A percentile compares a stretch with the other conserved stretches of the same genome.
These are phyloP conservation scores for Sinelater perroti DNA, from an alignment of 2,888 invertebrate genomes.

Conservation along the genomic window DNA sequence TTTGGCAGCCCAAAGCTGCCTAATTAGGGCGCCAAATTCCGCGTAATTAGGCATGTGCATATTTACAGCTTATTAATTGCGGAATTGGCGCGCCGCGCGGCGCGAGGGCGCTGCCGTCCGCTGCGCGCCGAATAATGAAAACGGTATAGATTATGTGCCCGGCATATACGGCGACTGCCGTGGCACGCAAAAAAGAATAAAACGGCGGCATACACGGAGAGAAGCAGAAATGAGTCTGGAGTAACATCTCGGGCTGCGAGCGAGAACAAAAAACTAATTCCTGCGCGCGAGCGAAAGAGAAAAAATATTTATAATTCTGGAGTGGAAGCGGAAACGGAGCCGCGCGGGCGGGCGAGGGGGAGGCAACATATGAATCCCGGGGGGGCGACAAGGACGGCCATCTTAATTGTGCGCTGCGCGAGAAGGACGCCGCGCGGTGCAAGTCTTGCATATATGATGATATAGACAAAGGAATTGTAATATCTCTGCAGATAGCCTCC, in stretches of 20 bases:
- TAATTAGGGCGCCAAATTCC: too few species aligned
- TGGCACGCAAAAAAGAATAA: conserved; percentile 44
- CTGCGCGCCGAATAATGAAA: conserved; percentile 38
- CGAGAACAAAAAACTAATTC: conserved; percentile 53
- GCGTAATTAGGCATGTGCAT: too few species aligned
- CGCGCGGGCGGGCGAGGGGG: conserved; percentile 39
- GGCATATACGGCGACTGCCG: conserved; percentile 30
- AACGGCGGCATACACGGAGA: conserved; percentile 37
- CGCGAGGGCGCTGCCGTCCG: too few species aligned
- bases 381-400: conserved; percentile 55
- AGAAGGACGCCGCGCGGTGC: conserved; percentile 53
- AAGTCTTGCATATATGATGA: conserved; percentile 62
- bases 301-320: conserved; percentile 60
- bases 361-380: conserved; percentile 55
- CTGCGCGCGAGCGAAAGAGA: conserved; percentile 52
- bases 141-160: conserved; percentile 33
- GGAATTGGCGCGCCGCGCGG: too few species aligned
- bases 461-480: conserved; percentile 62
- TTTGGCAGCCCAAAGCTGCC: too few species aligned
- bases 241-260: conserved; percentile 40
- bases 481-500: conserved; percentile 56
- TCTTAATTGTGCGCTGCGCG: conserved; percentile 55
- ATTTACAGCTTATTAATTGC: too few species aligned
- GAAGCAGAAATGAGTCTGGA: conserved; percentile 38
- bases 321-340: conserved; percentile 51